A percentile compares a stretch with the other conserved stretches of the same genome.
Conservation (phyloP, 2,888 invertebrate species). For the Stomorhina lunata region DNA sequence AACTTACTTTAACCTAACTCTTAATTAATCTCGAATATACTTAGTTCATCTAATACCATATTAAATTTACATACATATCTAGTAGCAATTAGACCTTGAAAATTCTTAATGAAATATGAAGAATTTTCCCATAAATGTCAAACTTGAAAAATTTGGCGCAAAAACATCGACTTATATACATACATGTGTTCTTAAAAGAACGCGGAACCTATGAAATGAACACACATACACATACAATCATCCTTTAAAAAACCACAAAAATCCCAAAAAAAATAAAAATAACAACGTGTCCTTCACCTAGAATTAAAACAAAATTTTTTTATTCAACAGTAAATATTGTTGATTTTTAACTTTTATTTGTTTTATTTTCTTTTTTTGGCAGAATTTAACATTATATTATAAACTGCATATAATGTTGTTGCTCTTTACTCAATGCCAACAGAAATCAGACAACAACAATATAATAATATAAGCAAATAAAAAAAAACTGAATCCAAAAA, state of each 20-base stretch:
- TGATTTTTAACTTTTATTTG: constrained; percentile 16
- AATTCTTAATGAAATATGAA: no score
- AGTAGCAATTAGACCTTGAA: no score
- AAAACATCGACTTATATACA: no score
- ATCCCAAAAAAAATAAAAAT: constrained; percentile 17
- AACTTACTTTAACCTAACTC: no score
- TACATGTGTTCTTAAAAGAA: no score
- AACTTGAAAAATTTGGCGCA: no score
- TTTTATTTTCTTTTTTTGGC: constrained; percentile 34
- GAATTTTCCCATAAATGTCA: no score
- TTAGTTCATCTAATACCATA: no score
- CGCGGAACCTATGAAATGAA: not conserved
- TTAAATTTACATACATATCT: no score
- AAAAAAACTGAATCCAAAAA: constrained; percentile 58
- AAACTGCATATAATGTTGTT: constrained; percentile 73
- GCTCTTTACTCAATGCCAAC: constrained; percentile 50
- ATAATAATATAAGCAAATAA: constrained; percentile 50
- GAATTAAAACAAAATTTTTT: constrained; percentile 73
- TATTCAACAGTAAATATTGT: constrained; percentile 65
- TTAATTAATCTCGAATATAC: no score
- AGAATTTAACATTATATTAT: constrained; percentile 75
- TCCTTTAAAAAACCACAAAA: constrained; percentile 45
- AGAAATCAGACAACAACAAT: constrained; percentile 35
- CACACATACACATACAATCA: not conserved
- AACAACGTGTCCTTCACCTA: constrained; percentile 75